These are phyloP conservation scores for Bombylius major DNA, from an alignment of 2,888 invertebrate species.

Conservation along the genomic window DNA sequence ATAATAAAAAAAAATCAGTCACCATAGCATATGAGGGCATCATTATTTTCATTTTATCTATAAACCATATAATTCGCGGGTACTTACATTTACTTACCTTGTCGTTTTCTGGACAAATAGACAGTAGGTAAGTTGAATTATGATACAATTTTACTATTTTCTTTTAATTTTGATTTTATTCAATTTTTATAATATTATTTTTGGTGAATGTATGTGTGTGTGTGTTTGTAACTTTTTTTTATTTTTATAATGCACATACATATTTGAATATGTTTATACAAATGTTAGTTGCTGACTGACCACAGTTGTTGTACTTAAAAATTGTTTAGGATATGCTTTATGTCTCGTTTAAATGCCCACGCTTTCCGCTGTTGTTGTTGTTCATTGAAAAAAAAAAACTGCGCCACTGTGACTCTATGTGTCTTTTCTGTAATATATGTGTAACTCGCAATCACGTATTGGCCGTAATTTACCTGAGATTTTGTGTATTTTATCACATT, in stretches of 20 bases:
- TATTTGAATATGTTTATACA: not conserved
- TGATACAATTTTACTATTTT: not conserved
- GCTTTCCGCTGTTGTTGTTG: not conserved
- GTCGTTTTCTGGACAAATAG: not conserved
- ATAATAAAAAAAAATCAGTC: not conserved
- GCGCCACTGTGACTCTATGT: not conserved
- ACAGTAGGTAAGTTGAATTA: not conserved
- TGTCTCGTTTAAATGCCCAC: not conserved
- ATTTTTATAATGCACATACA: not conserved
- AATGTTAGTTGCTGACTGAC: not conserved
- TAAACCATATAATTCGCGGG: not conserved
- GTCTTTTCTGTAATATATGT: not conserved
- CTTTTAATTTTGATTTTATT: too few species aligned
- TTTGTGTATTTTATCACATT: not conserved
- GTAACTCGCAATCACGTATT: not conserved
- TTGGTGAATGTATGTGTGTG: too few species aligned
- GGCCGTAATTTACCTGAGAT: not conserved
- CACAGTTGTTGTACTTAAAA: not conserved
- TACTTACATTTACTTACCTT: not conserved
- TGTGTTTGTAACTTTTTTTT: too few species aligned
- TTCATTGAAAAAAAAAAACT: not conserved
- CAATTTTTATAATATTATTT: too few species aligned
- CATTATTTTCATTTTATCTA: not conserved
- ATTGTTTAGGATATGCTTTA: not conserved
- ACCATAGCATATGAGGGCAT: not conserved